Conservation (phyloP, 2,797 vertebrate species). For the Sebastes alutus region DNA sequence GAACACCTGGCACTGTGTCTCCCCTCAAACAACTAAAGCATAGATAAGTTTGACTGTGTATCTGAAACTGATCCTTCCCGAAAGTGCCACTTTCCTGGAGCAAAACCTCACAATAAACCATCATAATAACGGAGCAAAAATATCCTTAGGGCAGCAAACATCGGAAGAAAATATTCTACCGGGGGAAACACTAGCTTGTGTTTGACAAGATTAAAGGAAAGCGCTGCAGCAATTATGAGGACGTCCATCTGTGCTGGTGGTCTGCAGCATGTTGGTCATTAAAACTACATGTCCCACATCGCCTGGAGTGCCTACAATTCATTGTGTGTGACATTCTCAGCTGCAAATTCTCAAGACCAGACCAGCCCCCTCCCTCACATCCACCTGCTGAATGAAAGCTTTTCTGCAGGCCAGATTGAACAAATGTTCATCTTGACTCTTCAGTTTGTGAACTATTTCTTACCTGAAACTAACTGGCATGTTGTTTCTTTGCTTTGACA, state of each 20-base stretch:
- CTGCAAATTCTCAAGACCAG: slow-evolving; percentile 2
- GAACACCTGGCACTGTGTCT: background rate
- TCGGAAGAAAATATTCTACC: background rate
- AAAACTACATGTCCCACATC: slow-evolving; percentile 13
- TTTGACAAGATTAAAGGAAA: slow-evolving; percentile 20
- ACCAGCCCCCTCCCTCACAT: slow-evolving; percentile 1
- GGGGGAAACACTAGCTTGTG: background rate
- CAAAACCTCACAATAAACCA: background rate
- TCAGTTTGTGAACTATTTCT: slow-evolving; percentile 8
- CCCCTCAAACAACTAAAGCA: background rate
- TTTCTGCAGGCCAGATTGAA: background rate
- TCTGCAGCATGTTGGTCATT: slow-evolving; percentile 27
- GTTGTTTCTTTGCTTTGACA: slow-evolving; percentile 4
- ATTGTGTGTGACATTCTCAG: background rate
- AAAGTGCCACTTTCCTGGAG: background rate
- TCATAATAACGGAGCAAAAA: background rate
- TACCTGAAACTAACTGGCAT: background rate
- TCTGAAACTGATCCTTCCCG: background rate
- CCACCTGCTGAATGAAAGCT: slow-evolving; percentile 11
- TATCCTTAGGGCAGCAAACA: background rate
- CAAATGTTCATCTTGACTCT: background rate
- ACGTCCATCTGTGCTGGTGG: slow-evolving; percentile 25
- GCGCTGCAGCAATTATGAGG: slow-evolving; percentile 2
- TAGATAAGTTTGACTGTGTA: background rate
- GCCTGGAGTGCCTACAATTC: background rate